These are phyloP conservation scores for Aphidoletes aphidimyza DNA, from an alignment of 2,888 invertebrate species.

Conservation along the genomic window DNA sequence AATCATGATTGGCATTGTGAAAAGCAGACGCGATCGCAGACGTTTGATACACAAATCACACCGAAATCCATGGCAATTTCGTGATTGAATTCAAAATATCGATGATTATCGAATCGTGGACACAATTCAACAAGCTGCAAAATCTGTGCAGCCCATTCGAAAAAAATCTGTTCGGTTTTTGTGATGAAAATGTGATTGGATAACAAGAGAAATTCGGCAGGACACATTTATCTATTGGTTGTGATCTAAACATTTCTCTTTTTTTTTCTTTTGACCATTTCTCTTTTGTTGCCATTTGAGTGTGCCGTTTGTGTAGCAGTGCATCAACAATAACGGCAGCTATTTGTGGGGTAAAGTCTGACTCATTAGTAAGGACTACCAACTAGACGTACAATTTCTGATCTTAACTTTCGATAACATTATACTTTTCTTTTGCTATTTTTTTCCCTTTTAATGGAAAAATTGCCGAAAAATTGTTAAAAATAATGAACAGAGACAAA, in stretches of 20 bases:
- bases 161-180: neutral
- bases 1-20: neutral
- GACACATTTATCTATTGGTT: slow-evolving; percentile 1
- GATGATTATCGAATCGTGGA: neutral
- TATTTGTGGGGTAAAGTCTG: neutral
- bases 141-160: neutral
- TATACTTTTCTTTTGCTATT: neutral
- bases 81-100: slow-evolving; percentile 13
- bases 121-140: slow-evolving; percentile 47
- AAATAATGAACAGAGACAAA: neutral
- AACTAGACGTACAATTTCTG: neutral
- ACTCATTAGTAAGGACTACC: slow-evolving; percentile 42
- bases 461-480: slow-evolving; percentile 15
- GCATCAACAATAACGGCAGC: neutral
- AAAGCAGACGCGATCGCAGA: slow-evolving; percentile 46
- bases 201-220: neutral
- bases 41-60: neutral
- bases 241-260: neutral
- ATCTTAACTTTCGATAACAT: slow-evolving; percentile 33
- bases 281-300: slow-evolving; percentile 15
- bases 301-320: neutral
- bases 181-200: neutral
- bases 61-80: slow-evolving; percentile 14
- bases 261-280: too few relatives aligned
- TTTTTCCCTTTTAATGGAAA: neutral